Base-by-base conservation (phyloP, 2,888 invertebrate genomes). In the Teleogryllus oceanicus region DNA sequence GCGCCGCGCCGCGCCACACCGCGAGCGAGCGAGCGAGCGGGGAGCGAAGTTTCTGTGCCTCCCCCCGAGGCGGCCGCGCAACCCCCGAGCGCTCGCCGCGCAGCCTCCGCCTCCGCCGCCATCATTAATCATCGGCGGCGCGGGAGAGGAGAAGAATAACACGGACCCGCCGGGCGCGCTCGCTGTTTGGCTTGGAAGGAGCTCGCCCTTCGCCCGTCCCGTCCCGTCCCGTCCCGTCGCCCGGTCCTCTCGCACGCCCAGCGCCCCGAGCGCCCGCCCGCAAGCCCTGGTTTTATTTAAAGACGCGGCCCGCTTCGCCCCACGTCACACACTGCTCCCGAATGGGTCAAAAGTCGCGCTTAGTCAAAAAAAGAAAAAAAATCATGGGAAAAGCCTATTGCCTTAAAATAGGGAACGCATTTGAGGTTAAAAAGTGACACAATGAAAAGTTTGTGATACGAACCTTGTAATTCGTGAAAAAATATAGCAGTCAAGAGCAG, bases 151-250 rank as follows among this genome's bases (percentile, higher is more conserved):
- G 62, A 62, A 62, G 62, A 62, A 62, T 62, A 62, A 62, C 62
- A 62, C 62, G n/a, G 62, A 13, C 16, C 62, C n/a, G 62, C 16
- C n/a, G 62, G 16, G 62, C n/a, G 62, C 62, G 62, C n/a, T 62
- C 62, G 62, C 62, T 62, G 62, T 62, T 62, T 62, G 62, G 62
- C 62, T 62, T 62, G 62, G 62, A 62, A 62, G 62, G 62, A 62
- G 62, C 62, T 10, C 62, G 62, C 62, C 16, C n/a, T n/a, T 62
- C 62, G 37, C 37, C 37, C 37, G 37, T 1, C 37, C 37, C 37
- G 37, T 37, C 37, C 37, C 37, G 37, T 37, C 37, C 37, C 37
- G 37, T 37, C 37, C 37, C 37, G 37, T 37, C 37, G 37, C 37
- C 37, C 37, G 37, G 37, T 37, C 37, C 37, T 37, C 37, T 37